A percentile compares a stretch with the other conserved stretches of the same genome.
Evolutionary conservation across 2,797 vertebrate species (phyloP).

Genomic region (Tenualosa thibaudeaui): DNA sequence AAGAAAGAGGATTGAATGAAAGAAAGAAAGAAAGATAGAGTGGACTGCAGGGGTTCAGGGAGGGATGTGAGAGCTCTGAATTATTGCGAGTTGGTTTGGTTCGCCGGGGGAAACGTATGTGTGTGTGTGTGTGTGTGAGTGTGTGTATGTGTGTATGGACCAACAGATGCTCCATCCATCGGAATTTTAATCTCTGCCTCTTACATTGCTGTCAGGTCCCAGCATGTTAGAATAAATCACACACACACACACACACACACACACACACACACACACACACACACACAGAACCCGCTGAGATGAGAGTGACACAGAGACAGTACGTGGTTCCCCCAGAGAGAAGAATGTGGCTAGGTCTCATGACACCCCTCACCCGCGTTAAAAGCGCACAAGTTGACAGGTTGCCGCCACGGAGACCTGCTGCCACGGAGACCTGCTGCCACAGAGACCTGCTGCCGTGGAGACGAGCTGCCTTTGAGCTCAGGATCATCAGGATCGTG

Average conservation of each 20-base stretch:
- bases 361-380: slow-evolving; percentile 45
- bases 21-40: background rate
- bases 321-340: slow-evolving; percentile 32
- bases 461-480: slow-evolving; percentile 4
- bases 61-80: background rate
- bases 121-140: slow-evolving; percentile 9
- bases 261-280: background rate
- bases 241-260: background rate
- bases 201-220: slow-evolving; percentile 62
- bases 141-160: slow-evolving; percentile 35
- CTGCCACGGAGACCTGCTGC: background rate
- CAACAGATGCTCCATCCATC: slow-evolving; percentile 53
- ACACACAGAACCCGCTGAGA: slow-evolving; percentile 13
- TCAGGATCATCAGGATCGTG: background rate
- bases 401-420: background rate
- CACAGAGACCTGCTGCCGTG: background rate
- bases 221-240: slow-evolving; percentile 52
- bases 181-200: slow-evolving; percentile 59
- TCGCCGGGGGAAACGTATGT: background rate
- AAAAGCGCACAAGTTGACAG: slow-evolving; percentile 42
- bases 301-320: slow-evolving; percentile 29
- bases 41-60: background rate
- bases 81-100: background rate
- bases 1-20: background rate
- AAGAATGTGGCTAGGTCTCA: slow-evolving; percentile 34